phyloP scores from a whole-genome alignment of 2,888 invertebrate genomes.

The Agrotis clavis region DNA sequence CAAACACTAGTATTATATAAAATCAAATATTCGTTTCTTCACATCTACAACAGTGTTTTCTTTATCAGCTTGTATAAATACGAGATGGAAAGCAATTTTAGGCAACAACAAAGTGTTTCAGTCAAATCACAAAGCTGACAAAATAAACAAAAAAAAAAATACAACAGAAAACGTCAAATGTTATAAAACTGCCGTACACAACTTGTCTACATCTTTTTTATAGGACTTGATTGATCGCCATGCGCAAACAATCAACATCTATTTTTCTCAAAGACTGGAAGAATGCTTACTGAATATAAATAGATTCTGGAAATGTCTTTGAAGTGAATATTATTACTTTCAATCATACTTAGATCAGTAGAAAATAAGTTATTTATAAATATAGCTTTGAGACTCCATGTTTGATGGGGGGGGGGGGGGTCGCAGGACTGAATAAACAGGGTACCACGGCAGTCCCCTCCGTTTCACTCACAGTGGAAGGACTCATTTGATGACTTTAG shows the following conservation, averaged over 20 bases:
- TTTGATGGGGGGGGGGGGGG: neutral
- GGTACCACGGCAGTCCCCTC: too few species aligned
- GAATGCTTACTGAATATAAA: conserved; percentile 29
- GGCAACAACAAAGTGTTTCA: neutral
- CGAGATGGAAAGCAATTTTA: neutral
- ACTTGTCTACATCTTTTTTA: conserved; percentile 18
- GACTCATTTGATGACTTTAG: too few species aligned
- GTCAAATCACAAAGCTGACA: neutral
- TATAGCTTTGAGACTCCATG: conserved; percentile 11
- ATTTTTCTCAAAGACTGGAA: conserved; percentile 2
- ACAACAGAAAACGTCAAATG: conserved; percentile 18
- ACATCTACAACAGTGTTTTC: too few species aligned
- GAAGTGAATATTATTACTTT: conserved; percentile 18
- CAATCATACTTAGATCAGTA: conserved; percentile 29
- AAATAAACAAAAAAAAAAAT: conserved; percentile 3
- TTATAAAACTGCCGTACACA: conserved; percentile 7
- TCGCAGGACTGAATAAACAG: too few species aligned
- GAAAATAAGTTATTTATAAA: conserved; percentile 23
- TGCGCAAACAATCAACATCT: conserved; percentile 32
- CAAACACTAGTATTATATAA: too few species aligned
- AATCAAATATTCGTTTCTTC: too few species aligned
- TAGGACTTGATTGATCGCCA: conserved; percentile 42
- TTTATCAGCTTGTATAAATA: too few species aligned
- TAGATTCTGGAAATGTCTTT: conserved; percentile 18
- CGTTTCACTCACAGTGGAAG: too few species aligned